Percentiles rank a stretch among this genome's conserved stretches.
phyloP scores from a whole-genome alignment of 53 echinoderm and acorn worm genomes.

The Paelopatides confundens region DNA sequence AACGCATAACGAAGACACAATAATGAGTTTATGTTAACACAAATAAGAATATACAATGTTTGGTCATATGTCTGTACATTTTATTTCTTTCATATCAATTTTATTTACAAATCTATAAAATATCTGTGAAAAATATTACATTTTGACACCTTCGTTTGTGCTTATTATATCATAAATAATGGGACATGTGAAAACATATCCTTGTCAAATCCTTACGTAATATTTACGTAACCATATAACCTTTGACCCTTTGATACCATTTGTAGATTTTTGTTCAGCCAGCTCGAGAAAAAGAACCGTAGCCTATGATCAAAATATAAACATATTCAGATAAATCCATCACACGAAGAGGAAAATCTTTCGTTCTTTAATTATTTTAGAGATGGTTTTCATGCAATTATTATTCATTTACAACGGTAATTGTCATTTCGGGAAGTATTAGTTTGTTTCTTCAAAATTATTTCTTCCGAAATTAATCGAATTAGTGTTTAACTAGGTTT shows the following conservation, averaged over 20 bases:
- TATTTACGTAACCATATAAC: neutral
- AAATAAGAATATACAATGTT: no score
- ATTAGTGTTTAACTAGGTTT: no score
- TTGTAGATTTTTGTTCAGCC: no score
- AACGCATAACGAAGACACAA: no score
- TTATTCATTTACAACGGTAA: no score
- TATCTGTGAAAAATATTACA: slow-evolving; percentile 42
- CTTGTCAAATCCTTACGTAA: neutral
- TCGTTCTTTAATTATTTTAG: neutral
- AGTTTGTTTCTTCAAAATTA: no score
- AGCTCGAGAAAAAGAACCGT: no score
- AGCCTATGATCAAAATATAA: no score
- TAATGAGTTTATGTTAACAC: no score
- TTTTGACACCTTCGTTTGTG: slow-evolving; percentile 28
- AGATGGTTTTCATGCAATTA: no score
- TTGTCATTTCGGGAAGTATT: no score
- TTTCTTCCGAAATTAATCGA: no score
- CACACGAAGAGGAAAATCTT: neutral
- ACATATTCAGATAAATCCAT: neutral
- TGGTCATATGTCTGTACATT: slow-evolving; percentile 14
- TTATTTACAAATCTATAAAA: slow-evolving; percentile 38
- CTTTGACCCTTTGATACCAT: neutral
- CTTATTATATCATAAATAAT: neutral
- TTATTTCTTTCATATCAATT: slow-evolving; percentile 26
- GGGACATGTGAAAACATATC: neutral